Evolutionary conservation across 2,113 vertebrate species (phyloP), one percentile per base, ranked within the genome.

Genomic region (Nibea albiflora): DNA sequence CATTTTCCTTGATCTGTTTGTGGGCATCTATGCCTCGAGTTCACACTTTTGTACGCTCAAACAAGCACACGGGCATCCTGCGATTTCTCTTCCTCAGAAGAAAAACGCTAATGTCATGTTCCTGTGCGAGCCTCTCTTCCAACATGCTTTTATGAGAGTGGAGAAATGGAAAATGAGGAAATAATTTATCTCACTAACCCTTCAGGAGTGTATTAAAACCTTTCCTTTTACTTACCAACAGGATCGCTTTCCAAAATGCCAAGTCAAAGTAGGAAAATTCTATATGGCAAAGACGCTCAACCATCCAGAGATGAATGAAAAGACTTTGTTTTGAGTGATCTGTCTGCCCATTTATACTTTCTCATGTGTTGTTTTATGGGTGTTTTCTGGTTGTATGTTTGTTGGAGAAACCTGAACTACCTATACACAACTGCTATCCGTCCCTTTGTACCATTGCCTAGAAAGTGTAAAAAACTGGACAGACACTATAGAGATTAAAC

Each of bases 81-180:
- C 2, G 11, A 19, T 22, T 47, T 7, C 6, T n/a, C 61, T 11
- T 47, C 50, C n/a, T 17, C 65, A 62, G 35, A 60, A 69, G 46
- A 16, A 54, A 47, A 5, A 12, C 52, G 77, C 73, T 64, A 49
- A 78, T 56, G n/a, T 28, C 4, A 4, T 50, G 53, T 65, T 79
- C 26, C 53, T 66, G 62, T 6, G 11, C 20, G 0, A 60, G 49
- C 53, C 60, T 83, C 9, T 28, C 17, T 14, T 50, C 62, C 46
- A 19, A 44, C 54, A 35, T 31, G 22, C 50, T 82, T 82, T 86
- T 74, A 71, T 11, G 52, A 52, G 46, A 52, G 63, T 0, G 8
- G 9, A 64, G 57, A 79, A 83, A 87, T 76, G 76, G 72, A 76
- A 83, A 72, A 50, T 31, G 26, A 4, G 50, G 44, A 52, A 63